Percentiles rank a stretch among this genome's conserved stretches.
These are phyloP conservation scores for Zenarchopterus dispar DNA, from an alignment of 2,797 vertebrate species.

Conservation along the genomic window DNA sequence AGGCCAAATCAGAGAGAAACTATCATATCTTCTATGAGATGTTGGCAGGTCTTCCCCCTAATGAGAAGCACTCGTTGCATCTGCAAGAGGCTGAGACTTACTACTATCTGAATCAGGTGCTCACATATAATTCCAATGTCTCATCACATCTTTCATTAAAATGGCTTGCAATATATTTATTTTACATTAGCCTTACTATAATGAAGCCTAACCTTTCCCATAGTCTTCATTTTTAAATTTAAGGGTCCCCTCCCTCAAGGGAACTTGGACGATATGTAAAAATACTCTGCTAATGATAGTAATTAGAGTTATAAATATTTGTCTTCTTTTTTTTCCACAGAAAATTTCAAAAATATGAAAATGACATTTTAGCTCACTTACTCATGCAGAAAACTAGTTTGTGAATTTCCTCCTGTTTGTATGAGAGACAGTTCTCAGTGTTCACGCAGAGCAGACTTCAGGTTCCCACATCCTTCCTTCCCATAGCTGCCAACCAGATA, in stretches of 20 bases:
- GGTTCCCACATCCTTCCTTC: background rate
- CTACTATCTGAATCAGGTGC: conserved; percentile 97
- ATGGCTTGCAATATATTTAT: too few relatives aligned
- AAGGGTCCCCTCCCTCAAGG: background rate
- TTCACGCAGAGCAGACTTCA: background rate
- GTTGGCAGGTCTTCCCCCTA: conserved; percentile 90
- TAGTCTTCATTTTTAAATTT: background rate
- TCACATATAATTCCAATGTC: conserved; percentile 5
- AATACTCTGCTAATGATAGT: background rate
- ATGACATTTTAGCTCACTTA: background rate
- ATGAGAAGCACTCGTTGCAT: conserved; percentile 86
- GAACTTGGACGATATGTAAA: background rate
- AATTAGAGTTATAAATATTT: background rate
- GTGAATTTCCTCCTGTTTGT: background rate
- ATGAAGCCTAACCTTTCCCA: too few relatives aligned
- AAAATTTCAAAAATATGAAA: background rate
- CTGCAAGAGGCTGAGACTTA: conserved; percentile 96
- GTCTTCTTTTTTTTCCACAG: background rate
- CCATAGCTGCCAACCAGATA: background rate
- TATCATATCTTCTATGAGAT: conserved; percentile 99
- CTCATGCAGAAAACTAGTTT: background rate
- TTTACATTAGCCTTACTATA: too few relatives aligned
- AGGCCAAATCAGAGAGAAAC: conserved; percentile 97
- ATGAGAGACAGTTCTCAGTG: background rate
- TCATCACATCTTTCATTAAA: background rate